A percentile compares a stretch with the other conserved stretches of the same genome.
Evolutionary conservation across 1,140 invertebrate genomes (phyloP).

Genomic region (Rhynchophorus ferrugineus): DNA sequence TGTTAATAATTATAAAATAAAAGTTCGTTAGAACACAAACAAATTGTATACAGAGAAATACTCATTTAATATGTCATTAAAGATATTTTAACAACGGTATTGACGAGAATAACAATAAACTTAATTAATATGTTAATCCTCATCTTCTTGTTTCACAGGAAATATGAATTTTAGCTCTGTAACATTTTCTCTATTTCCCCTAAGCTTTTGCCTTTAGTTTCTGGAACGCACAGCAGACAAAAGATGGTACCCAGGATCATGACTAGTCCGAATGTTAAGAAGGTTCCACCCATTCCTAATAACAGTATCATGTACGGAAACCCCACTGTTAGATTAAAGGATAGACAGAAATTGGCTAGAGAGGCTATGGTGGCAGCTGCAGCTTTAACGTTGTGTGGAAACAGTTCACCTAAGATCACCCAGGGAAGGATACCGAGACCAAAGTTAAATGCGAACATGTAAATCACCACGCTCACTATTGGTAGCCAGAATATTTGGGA

Average conservation of each 20-base stretch:
- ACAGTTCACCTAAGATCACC: conserved; percentile 76
- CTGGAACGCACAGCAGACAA: conserved; percentile 44
- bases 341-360: conserved; percentile 64
- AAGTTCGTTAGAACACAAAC: too few species aligned
- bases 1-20: too few species aligned
- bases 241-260: conserved; percentile 49
- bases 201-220: conserved; percentile 30
- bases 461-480: conserved; percentile 25
- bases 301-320: conserved; percentile 52
- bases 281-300: conserved; percentile 60
- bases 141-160: background rate
- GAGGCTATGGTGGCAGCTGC: conserved; percentile 61
- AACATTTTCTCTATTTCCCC: conserved; percentile 25
- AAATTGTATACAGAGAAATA: too few species aligned
- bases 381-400: conserved; percentile 67
- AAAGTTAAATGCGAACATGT: conserved; percentile 27
- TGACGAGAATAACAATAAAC: too few species aligned
- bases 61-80: too few species aligned
- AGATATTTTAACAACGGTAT: too few species aligned
- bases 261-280: conserved; percentile 69
- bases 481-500: conserved; percentile 28
- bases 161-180: conserved; percentile 8
- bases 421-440: conserved; percentile 76
- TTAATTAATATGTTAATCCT: too few species aligned
- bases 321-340: conserved; percentile 69